phyloP scores from a whole-genome alignment of 2,797 vertebrate genomes.

The Gallirallus australis region DNA sequence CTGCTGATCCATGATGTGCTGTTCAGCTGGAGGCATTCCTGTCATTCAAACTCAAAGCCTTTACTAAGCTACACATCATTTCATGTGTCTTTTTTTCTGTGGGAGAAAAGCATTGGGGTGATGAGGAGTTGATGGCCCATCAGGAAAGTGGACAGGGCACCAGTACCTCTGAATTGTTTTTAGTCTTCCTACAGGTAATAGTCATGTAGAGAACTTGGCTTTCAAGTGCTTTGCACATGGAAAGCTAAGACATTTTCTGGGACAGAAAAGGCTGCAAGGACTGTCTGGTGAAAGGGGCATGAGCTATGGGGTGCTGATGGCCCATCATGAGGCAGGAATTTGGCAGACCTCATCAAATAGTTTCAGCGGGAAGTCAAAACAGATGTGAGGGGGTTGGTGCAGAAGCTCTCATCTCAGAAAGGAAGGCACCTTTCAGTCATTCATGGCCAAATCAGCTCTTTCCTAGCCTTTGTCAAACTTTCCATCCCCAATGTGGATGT shows the following conservation, averaged over 20 bases:
- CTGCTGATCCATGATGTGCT: not conserved
- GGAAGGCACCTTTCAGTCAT: not conserved
- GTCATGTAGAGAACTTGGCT: not conserved
- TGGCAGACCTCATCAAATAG: not conserved
- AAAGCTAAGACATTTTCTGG: not conserved
- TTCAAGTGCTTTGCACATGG: not conserved
- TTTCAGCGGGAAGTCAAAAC: not conserved
- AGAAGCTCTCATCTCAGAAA: not conserved
- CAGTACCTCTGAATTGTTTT: not conserved
- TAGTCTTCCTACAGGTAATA: not conserved
- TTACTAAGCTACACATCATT: not conserved
- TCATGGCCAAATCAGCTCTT: not conserved
- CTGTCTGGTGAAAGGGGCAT: not conserved
- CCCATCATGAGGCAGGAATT: not conserved
- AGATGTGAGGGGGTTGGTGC: not conserved
- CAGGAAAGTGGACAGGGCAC: not conserved
- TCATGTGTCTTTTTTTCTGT: not conserved
- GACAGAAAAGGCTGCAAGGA: not conserved
- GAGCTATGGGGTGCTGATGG: not conserved
- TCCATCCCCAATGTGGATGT: not conserved
- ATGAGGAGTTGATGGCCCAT: not conserved
- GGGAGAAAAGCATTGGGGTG: not conserved
- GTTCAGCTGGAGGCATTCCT: not conserved
- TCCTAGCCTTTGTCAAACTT: not conserved
- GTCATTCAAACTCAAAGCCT: not conserved